Evolutionary conservation across 2,797 vertebrate genomes (phyloP), one percentile per base, ranked within the genome.

Genomic region (Pseudochaenichthys georgianus): DNA sequence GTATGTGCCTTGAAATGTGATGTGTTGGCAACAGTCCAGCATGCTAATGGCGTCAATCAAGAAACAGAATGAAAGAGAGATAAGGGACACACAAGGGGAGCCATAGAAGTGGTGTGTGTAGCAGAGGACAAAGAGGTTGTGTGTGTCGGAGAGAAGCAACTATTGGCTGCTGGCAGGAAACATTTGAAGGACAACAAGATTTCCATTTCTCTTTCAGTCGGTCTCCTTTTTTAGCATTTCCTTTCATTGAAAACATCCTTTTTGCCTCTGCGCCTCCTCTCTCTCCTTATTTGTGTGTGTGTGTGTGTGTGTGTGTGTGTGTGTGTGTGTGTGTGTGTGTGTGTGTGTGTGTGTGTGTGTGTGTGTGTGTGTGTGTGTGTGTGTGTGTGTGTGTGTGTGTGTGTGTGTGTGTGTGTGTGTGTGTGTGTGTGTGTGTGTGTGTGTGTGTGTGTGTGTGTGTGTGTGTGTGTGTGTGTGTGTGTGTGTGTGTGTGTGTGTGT

Each of bases 71-170:
- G 72, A 76, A 69, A 80, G 31, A 7, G 52, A 61, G 70, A 81
- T 81, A 80, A 71, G 47, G 64, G 60, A 52, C 41, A 71, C 52
- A 80, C 54, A 73, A 66, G 50, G 65, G 47, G 57, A 77, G 53
- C 16, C 62, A 59, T n/a, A 65, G 51, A 78, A 63, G 55, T 75
- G 71, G 59, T 47, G 61, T 69, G 66, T 31, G 57, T 55, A 48
- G 13, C 17, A 16, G 70, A 81, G 74, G 81, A 83, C 81, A 87
- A 77, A 86, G 79, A 81, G 45, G 23, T 80, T 78, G 52, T 57
- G 78, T 83, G 66, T 87, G 64, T 62, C 23, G 58, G 70, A 51
- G 64, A 70, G 51, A 68, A 53, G 75, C 74, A 77, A 83, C 74
- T 62, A 64, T 61, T 80, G 64, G 73, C 78, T 64, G 69, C 70